Evolutionary conservation across 2,113 vertebrate genomes (phyloP), one percentile per base, ranked within the genome.

Genomic region (Oxyruncus cristatus): DNA sequence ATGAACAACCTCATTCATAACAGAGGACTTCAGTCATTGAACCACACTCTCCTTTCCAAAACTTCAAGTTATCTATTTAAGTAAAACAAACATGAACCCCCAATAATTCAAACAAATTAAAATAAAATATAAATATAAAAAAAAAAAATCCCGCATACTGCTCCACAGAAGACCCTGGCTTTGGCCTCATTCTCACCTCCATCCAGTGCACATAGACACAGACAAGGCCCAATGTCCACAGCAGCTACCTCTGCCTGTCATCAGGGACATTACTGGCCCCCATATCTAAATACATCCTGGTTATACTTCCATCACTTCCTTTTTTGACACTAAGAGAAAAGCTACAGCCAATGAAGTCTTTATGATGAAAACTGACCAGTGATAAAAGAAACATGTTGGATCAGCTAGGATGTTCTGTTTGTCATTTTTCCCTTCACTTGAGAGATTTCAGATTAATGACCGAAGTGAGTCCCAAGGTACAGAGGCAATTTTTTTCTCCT

Each of bases 361-460:
- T 16, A 97, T 97, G 67, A 98, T 97, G 59, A 98, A 99, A 95
- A 98, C 97, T 97, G 98, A 98, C 96, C 96, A 97, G 70, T 88
- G 93, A 56, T 52, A 89, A 79, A 68, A 89, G 30, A 93, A 72
- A 89, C 11, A 12, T 22, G 18, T 32, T 4, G 2, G 52, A 80
- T 30, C 35, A 72, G 30, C n/a, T 79, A 12, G 14, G 59, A 55
- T 22, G 9, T 49, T 56, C 39, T 35, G n/a, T 49, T 47, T 71
- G 42, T 49, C 28, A n/a, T 65, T 68, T 42, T 68, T 47, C 26
- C 19, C 41, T 71, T 30, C 58, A 32, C 39, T 61, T 50, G 33
- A 71, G 37, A 66, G 28, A 74, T 46, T 68, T 71, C 41, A 17
- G 50, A 27, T 88, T 75, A 62, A 23, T 41, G 19, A 39, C 9